Evolutionary conservation across 2,888 invertebrate species (phyloP), one percentile per base, ranked within the genome.

Genomic region (Chesias legatella): DNA sequence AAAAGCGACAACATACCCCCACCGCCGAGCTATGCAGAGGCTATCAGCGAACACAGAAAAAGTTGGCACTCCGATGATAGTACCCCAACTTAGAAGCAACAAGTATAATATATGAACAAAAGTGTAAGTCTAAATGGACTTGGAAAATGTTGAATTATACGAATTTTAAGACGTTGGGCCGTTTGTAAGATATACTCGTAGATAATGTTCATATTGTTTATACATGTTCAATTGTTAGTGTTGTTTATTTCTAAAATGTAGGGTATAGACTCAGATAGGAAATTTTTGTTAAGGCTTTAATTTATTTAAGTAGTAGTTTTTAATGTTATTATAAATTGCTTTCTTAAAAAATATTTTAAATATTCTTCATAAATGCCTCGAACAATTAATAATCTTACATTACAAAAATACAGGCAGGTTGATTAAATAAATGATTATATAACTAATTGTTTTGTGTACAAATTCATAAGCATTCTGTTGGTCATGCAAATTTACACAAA

Each of bases 41-140:
- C 82, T 1, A 82, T 79, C 0, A 70, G 72, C 3, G 82, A 86
- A 47, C 73, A 79, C 38, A 73, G 88, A 48, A 88, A 86, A 72
- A 88, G 88, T 73, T 89, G 89, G 88, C 86, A 89, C 49, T 88
- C 88, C 6, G 82, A 89, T 51, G 88, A 89, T 21, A 88, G 82
- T 42, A 74, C 82, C 0, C 88, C 88, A 3, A 79, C 88, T 63
- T 88, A 86, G 67, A 26, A 33, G n/a, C 11, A 10, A 22, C 11
- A 30, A 17, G 13, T 5, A 3, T 5, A 17, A 17, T 17, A 3
- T 17, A 17, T 17, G 2, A 5, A 5, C 2, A 17, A 3, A 17
- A 17, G 5, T 17, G 13, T 17, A 17, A 17, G 13, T 17, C 5
- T 2, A 17, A 17, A 17, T 17, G 5, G 13, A 17, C 13, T 17